These are phyloP conservation scores for Gymnosoma rotundatum DNA, from an alignment of 2,888 invertebrate species.

Conservation along the genomic window DNA sequence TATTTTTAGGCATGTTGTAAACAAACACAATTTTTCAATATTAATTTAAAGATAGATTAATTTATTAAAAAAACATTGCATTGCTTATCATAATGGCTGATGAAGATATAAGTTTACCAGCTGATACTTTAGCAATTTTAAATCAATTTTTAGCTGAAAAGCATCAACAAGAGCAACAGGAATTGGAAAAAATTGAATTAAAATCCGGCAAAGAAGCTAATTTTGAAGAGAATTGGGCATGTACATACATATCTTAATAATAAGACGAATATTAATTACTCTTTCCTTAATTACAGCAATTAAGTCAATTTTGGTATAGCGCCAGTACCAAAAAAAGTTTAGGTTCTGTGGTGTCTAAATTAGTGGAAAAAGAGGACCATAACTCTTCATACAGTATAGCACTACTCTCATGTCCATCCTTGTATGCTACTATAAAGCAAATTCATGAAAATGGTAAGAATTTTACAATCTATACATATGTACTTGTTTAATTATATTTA, in stretches of 20 bases:
- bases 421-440: slow-evolving; percentile 87
- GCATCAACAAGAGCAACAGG: slow-evolving; percentile 84
- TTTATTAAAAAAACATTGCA: neutral
- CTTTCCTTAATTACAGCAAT: slow-evolving; percentile 86
- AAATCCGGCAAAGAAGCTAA: slow-evolving; percentile 82
- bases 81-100: slow-evolving; percentile 78
- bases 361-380: slow-evolving; percentile 83
- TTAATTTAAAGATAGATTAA: neutral
- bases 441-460: slow-evolving; percentile 75
- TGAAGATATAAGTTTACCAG: slow-evolving; percentile 86
- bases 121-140: slow-evolving; percentile 88
- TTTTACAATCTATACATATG: too few relatives aligned
- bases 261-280: neutral
- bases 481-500: too few relatives aligned
- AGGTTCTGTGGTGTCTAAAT: slow-evolving; percentile 86
- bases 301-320: slow-evolving; percentile 99
- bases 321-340: slow-evolving; percentile 89
- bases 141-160: slow-evolving; percentile 90
- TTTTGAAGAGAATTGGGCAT: slow-evolving; percentile 93
- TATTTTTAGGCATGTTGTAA: slow-evolving; percentile 33
- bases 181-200: slow-evolving; percentile 79
- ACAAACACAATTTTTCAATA: slow-evolving; percentile 11
- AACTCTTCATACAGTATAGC: slow-evolving; percentile 84
- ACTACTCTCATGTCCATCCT: slow-evolving; percentile 93
- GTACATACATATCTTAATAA: slow-evolving; percentile 18